Base-by-base conservation (phyloP, 2,888 invertebrate genomes). In the Abrostola tripartita region DNA sequence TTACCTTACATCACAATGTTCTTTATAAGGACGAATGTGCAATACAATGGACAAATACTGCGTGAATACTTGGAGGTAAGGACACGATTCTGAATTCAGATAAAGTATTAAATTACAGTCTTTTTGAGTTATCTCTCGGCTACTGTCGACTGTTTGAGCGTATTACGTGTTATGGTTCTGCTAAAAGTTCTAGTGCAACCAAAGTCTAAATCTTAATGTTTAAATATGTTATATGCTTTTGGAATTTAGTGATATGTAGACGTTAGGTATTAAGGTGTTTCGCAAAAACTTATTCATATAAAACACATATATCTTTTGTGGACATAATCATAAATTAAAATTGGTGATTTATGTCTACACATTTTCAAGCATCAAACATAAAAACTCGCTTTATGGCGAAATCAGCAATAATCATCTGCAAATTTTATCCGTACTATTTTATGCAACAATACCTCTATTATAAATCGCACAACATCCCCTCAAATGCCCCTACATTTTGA, bases 91-190 rank as follows among this genome's bases (percentile, higher is more conserved):
- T 67, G 50, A 70, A 79, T 74, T 79, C 70, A 71, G 65, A 62
- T 68, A 61, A 71, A 64, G 68, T 68, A 77, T 58, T 58, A 71
- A 68, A 77, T 79, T 72, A 72, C 60, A 71, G 50, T 79, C 70
- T 77, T 74, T 68, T 72, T 72, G 52, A 70, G 72, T 68, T 72
- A 79, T 74, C 65, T 74, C 60, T 54, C 55, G 47, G 69, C 71
- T 74, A 69, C 71, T 52, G 71, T 70, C 57, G 38, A 59, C 63
- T 42, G 12, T 41, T 51, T 52, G 57, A 51, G 7, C 59, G 64
- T 64, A 60, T 65, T 64, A 56, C 40, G 37, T 44, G 35, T 10
- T 59, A 38, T 61, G 38, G 14, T 54, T 7, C 49, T 37, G 38
- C 12, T 38, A 52, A 58, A 51, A 42, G 24, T 12, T 59, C 63